phyloP scores from a whole-genome alignment of 2,797 vertebrate species.

The Lithobates pipiens region DNA sequence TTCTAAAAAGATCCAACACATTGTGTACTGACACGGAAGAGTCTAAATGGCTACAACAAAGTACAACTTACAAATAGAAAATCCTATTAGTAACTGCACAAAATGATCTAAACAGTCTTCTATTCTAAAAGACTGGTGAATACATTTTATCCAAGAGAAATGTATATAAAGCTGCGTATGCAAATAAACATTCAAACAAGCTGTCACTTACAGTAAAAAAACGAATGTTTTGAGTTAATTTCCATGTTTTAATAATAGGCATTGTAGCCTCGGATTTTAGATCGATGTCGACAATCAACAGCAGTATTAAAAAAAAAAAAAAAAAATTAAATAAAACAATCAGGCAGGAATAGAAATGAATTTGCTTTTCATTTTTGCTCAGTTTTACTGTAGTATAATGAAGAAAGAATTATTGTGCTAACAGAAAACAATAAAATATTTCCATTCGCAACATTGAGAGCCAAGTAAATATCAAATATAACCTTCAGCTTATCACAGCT shows the following conservation, averaged over 20 bases:
- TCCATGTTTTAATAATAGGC: conserved; percentile 51
- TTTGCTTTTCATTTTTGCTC: conserved; percentile 33
- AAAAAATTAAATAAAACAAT: too few relatives aligned
- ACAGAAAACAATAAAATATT: background rate
- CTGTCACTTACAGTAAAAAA: background rate
- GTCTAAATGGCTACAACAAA: too few relatives aligned
- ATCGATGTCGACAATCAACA: conserved; percentile 27
- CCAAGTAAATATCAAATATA: too few relatives aligned
- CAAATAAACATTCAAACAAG: conserved; percentile 8
- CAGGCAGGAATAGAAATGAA: conserved; percentile 22
- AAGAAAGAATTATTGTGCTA: background rate
- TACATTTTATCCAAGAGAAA: background rate
- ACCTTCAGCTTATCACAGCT: too few relatives aligned
- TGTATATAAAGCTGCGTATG: conserved; percentile 14
- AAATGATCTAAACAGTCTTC: background rate
- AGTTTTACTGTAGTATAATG: background rate
- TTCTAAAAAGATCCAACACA: too few relatives aligned
- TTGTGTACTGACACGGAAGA: too few relatives aligned
- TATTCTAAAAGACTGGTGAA: background rate
- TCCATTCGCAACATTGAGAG: background rate
- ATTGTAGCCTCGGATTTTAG: conserved; percentile 8
- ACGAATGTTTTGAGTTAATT: conserved; percentile 12
- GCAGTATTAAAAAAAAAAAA: background rate
- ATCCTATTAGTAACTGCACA: background rate
- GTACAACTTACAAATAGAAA: background rate